Evolutionary conservation across 35 echinoderm and acorn worm species (phyloP).

Genomic region (Amphiura filiformis): DNA sequence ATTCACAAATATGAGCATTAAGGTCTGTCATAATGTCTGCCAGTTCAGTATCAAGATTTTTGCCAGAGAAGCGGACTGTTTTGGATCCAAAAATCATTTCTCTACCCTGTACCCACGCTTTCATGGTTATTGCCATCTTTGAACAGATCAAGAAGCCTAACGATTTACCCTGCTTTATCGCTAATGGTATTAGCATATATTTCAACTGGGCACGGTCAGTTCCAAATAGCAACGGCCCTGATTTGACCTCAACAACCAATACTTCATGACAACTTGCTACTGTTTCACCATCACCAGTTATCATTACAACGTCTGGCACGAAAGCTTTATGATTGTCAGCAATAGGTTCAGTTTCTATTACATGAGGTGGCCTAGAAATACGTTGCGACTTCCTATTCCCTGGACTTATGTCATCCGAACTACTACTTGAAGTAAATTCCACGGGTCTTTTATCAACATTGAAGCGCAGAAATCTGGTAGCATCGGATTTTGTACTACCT

Average conservation of each 20-base stretch:
- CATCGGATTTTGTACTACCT: conserved; percentile 22
- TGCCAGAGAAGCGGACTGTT: conserved; percentile 16
- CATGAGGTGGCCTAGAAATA: conserved; percentile 5
- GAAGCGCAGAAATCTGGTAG: conserved; percentile 25
- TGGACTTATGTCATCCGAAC: conserved; percentile 9
- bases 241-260: conserved; percentile 30
- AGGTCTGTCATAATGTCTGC: conserved; percentile 22
- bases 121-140: conserved; percentile 30
- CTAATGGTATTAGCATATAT: conserved; percentile 34
- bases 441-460: conserved; percentile 18
- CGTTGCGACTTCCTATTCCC: conserved; percentile 13
- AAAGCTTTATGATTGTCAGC: conserved; percentile 4
- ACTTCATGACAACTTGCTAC: conserved; percentile 21
- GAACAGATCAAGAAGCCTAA: conserved; percentile 33
- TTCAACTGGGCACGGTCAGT: conserved; percentile 28
- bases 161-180: conserved; percentile 23
- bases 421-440: neutral
- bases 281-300: conserved; percentile 27
- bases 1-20: conserved; percentile 38
- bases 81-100: conserved; percentile 26
- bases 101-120: conserved; percentile 26
- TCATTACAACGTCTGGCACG: conserved; percentile 32
- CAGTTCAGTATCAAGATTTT: conserved; percentile 25
- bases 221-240: conserved; percentile 17
- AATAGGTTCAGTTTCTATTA: conserved; percentile 20